Percentiles rank a stretch among this genome's conserved stretches.
phyloP scores from a whole-genome alignment of 2,113 vertebrate species.

The Grammomys surdaster region DNA sequence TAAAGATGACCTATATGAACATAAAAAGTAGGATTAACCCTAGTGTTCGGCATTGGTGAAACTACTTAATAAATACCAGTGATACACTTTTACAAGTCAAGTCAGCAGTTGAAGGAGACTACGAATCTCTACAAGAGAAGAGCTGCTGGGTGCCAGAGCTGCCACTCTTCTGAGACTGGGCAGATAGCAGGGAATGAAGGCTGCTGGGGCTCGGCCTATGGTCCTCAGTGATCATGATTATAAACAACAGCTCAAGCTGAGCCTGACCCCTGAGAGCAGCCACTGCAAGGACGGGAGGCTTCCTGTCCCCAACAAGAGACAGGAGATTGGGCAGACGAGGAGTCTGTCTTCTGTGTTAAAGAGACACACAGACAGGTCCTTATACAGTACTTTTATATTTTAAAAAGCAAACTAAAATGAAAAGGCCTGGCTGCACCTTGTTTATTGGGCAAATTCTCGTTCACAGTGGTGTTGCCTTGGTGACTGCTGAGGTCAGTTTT shows the following conservation, averaged over 20 bases:
- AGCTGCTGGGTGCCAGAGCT: background rate
- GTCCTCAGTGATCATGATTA: too few relatives aligned
- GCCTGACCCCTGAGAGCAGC: background rate
- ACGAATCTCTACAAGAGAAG: background rate
- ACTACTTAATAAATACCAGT: constrained; percentile 29
- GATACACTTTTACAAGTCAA: background rate
- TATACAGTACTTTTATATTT: background rate
- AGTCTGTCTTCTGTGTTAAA: background rate
- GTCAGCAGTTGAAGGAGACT: background rate
- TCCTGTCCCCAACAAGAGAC: background rate
- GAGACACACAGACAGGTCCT: background rate
- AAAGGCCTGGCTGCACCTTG: background rate
- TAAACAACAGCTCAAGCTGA: background rate
- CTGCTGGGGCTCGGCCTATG: too few relatives aligned
- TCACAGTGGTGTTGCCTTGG: background rate
- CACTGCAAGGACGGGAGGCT: rapidly evolving
- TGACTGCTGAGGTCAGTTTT: background rate
- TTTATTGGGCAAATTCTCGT: background rate
- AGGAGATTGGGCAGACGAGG: background rate
- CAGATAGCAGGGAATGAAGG: background rate
- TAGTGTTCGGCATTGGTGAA: background rate
- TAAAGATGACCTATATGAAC: constrained; percentile 41
- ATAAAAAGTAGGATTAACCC: background rate
- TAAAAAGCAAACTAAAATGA: background rate
- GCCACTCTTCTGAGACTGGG: background rate